A percentile compares a stretch with the other conserved stretches of the same genome.
Evolutionary conservation across 1,140 invertebrate species (phyloP).

Genomic region (Pectinophora gossypiella): DNA sequence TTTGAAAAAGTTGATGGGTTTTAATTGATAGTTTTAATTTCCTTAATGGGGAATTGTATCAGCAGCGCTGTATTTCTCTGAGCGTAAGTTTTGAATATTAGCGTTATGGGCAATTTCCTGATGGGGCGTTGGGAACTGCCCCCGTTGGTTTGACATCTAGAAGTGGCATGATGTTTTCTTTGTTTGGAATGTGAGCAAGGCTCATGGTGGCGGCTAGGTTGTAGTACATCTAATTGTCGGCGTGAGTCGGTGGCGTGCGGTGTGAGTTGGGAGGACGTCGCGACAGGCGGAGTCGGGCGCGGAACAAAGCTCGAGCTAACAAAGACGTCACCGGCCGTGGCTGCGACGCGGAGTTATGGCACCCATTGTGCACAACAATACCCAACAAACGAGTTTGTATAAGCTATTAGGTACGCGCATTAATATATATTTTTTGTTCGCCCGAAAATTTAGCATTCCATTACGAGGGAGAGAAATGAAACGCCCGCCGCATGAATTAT

Average conservation of each 20-base stretch:
- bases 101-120: neutral
- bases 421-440: conserved; percentile 75
- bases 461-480: conserved; percentile 74
- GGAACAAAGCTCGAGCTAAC: conserved; percentile 66
- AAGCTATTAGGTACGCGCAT: conserved; percentile 75
- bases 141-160: too few relatives aligned
- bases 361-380: conserved; percentile 72
- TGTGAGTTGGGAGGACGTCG: conserved; percentile 34
- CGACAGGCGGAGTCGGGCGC: conserved; percentile 54
- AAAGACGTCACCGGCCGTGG: conserved; percentile 72
- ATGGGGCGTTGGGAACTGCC: too few relatives aligned
- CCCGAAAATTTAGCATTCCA: conserved; percentile 74
- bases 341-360: conserved; percentile 71
- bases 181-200: too few relatives aligned
- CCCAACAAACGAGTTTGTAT: conserved; percentile 75
- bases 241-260: neutral
- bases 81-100: neutral
- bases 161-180: too few relatives aligned
- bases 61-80: neutral
- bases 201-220: conserved; percentile 3
- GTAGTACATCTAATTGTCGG: neutral
- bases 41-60: conserved; percentile 20
- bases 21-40: conserved; percentile 37
- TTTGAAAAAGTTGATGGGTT: conserved; percentile 18
- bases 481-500: conserved; percentile 74